A percentile compares a stretch with the other conserved stretches of the same genome.
phyloP scores from a whole-genome alignment of 2,888 invertebrate species.

The Sepiola atlantica region DNA sequence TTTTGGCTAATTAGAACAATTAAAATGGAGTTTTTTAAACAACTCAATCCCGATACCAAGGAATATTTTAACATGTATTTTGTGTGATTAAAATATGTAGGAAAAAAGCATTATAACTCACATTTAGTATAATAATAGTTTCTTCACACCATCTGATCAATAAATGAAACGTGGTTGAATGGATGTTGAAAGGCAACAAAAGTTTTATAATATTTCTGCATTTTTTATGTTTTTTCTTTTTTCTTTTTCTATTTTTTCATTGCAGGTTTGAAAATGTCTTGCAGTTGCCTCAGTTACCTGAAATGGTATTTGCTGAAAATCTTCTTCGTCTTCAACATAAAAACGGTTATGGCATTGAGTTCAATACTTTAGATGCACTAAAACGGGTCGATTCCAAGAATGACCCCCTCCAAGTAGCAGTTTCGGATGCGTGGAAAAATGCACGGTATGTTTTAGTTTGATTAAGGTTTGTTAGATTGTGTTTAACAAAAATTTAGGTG shows the following conservation, averaged over 20 bases:
- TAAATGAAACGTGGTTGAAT: no score
- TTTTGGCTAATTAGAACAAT: no score
- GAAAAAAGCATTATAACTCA: no score
- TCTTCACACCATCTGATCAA: no score
- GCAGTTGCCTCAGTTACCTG: slow-evolving; percentile 92
- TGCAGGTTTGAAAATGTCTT: slow-evolving; percentile 70
- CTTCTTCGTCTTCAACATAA: slow-evolving; percentile 82
- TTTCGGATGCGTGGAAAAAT: slow-evolving; percentile 92
- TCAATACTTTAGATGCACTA: slow-evolving; percentile 93
- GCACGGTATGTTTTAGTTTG: slow-evolving; percentile 80
- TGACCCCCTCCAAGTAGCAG: slow-evolving; percentile 86
- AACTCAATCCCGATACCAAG: no score
- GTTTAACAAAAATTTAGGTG: not conserved
- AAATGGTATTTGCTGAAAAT: slow-evolving; percentile 98
- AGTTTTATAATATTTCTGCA: not conserved
- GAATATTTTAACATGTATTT: no score
- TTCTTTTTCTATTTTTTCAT: not conserved
- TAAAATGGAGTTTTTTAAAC: no score
- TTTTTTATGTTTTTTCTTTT: not conserved
- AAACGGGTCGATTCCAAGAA: slow-evolving; percentile 80
- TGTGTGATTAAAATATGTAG: no score
- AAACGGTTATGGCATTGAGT: slow-evolving; percentile 80
- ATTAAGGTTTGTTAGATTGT: not conserved
- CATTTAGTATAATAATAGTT: no score
- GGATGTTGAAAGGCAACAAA: no score